Evolutionary conservation across 2,797 vertebrate species (phyloP).

Genomic region (Gadopsis marmoratus): DNA sequence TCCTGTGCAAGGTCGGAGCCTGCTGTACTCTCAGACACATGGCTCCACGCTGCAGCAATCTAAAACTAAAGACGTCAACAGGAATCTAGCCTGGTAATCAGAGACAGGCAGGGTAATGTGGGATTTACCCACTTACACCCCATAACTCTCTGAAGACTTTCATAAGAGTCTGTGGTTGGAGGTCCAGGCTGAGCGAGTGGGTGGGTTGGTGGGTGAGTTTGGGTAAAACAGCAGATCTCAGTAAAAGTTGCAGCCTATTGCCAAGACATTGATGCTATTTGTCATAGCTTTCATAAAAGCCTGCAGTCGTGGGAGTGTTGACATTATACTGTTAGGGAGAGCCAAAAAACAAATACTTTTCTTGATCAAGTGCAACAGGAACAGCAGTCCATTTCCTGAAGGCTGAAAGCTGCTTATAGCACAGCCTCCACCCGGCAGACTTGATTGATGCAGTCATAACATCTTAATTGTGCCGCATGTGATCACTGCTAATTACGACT

Average conservation of each 20-base stretch:
- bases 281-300: slow-evolving; percentile 54
- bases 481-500: slow-evolving; percentile 52
- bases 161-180: slow-evolving; percentile 79
- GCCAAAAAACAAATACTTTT: slow-evolving; percentile 27
- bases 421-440: slow-evolving; percentile 57
- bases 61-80: slow-evolving; percentile 61
- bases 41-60: slow-evolving; percentile 48
- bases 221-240: slow-evolving; percentile 50
- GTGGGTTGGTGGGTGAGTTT: slow-evolving; percentile 59
- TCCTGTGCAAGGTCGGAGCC: slow-evolving; percentile 32
- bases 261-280: slow-evolving; percentile 58
- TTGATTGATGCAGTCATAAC: slow-evolving; percentile 65
- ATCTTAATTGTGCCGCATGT: slow-evolving; percentile 61
- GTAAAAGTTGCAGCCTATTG: slow-evolving; percentile 49
- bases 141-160: slow-evolving; percentile 79
- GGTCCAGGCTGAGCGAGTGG: slow-evolving; percentile 63
- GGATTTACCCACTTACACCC: slow-evolving; percentile 78
- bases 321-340: slow-evolving; percentile 31
- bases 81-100: slow-evolving; percentile 72
- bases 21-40: slow-evolving; percentile 47
- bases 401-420: slow-evolving; percentile 51
- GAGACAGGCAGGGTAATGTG: slow-evolving; percentile 76
- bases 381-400: slow-evolving; percentile 56
- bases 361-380: slow-evolving; percentile 37
- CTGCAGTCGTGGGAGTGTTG: slow-evolving; percentile 50